These are phyloP conservation scores for Metopia argyrocephala DNA, from an alignment of 2,888 invertebrate genomes.

Conservation along the genomic window DNA sequence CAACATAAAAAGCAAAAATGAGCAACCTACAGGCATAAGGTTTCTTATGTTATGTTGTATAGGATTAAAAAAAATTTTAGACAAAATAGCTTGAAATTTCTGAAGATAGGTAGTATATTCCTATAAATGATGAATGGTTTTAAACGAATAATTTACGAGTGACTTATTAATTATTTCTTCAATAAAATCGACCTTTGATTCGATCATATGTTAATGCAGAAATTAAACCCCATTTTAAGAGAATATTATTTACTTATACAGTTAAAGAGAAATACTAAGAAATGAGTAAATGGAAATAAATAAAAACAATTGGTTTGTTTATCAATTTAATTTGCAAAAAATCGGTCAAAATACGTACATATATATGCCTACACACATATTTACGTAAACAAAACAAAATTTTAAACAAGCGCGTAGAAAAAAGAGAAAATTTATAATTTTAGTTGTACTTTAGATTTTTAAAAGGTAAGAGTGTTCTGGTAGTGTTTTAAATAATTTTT, in stretches of 20 bases:
- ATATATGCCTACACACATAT: too few relatives aligned
- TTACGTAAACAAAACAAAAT: background rate
- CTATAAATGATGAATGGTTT: too few relatives aligned
- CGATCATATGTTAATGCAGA: background rate
- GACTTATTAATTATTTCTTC: background rate
- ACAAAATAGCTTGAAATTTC: too few relatives aligned
- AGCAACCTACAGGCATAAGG: too few relatives aligned
- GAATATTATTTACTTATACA: background rate
- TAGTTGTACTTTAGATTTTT: constrained; percentile 42
- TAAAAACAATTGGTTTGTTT: background rate
- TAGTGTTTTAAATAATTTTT: background rate
- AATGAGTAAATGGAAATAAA: background rate
- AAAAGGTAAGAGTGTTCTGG: constrained; percentile 36
- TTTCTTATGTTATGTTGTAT: too few relatives aligned
- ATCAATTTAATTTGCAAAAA: background rate
- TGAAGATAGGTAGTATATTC: too few relatives aligned
- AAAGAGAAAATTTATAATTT: background rate
- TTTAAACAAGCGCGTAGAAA: background rate
- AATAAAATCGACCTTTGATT: background rate
- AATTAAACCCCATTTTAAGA: background rate
- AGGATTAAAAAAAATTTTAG: too few relatives aligned
- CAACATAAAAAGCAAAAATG: too few relatives aligned
- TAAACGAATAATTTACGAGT: too few relatives aligned
- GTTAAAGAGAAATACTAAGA: background rate
- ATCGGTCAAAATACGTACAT: constrained; percentile 1